Conservation (phyloP, 2,797 vertebrate genomes). For the Oreonectes daqikongensis region DNA sequence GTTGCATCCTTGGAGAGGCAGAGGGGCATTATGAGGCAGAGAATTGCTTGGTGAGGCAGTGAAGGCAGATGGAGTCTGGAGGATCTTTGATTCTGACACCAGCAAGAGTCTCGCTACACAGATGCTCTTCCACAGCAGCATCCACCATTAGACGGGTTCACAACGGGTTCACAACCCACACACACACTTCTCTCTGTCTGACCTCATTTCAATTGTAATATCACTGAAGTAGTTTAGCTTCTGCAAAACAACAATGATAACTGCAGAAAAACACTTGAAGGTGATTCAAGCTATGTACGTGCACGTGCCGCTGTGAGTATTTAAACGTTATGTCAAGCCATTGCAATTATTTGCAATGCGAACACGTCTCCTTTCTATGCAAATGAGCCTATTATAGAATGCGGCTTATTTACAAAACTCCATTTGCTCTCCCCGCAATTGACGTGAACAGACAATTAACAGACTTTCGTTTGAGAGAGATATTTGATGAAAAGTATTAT, state of each 20-base stretch:
- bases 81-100: constrained; percentile 32
- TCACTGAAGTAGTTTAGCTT: not conserved
- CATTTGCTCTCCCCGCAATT: not conserved
- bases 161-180: constrained; percentile 27
- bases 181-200: constrained; percentile 7
- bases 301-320: not conserved
- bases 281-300: not conserved
- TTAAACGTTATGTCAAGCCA: not conserved
- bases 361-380: not conserved
- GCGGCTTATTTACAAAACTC: not conserved
- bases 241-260: constrained; percentile 5
- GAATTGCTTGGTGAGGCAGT: constrained; percentile 14
- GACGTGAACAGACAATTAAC: not conserved
- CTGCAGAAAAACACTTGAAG: not conserved
- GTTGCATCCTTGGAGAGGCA: constrained; percentile 23
- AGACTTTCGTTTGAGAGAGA: not conserved
- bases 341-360: not conserved
- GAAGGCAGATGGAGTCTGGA: constrained; percentile 32
- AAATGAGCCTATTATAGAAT: not conserved
- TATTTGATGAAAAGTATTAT: not conserved
- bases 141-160: constrained; percentile 40
- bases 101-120: constrained; percentile 16
- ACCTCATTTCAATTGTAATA: constrained; percentile 36
- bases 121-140: constrained; percentile 23
- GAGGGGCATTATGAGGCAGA: constrained; percentile 26